Conservation (phyloP, 1,140 invertebrate species). For the Colletes gigas region DNA sequence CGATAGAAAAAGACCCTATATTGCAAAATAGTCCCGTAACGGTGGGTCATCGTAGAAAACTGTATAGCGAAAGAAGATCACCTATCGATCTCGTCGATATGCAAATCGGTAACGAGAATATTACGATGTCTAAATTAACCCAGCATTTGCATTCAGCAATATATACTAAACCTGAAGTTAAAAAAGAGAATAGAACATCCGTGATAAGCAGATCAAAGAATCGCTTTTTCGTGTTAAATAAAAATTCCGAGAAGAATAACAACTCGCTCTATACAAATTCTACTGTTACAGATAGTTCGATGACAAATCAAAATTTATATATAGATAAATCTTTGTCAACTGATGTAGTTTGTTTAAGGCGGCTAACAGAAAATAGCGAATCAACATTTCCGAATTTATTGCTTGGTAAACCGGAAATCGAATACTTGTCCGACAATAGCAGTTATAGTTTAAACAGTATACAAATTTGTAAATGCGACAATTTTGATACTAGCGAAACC, state of each 20-base stretch:
- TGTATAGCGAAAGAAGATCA: slow-evolving; percentile 65
- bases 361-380: neutral
- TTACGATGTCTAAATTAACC: neutral
- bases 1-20: neutral
- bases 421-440: no score
- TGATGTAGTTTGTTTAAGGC: neutral
- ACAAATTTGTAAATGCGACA: no score
- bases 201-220: neutral
- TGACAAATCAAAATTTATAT: neutral
- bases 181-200: neutral
- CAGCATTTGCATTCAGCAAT: slow-evolving; percentile 65
- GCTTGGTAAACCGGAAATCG: no score
- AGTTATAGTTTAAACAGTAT: no score
- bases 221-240: neutral
- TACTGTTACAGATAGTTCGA: neutral
- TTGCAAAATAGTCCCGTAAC: neutral
- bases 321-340: neutral
- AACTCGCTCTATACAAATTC: neutral
- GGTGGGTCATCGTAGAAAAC: slow-evolving; percentile 59
- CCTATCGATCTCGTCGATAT: slow-evolving; percentile 60
- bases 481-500: no score
- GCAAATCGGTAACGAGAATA: neutral
- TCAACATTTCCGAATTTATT: no score
- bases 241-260: neutral
- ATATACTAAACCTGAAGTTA: neutral